Evolutionary conservation across 64 coral and sea anemone genomes (phyloP).

Genomic region (Pocillopora verrucosa): DNA sequence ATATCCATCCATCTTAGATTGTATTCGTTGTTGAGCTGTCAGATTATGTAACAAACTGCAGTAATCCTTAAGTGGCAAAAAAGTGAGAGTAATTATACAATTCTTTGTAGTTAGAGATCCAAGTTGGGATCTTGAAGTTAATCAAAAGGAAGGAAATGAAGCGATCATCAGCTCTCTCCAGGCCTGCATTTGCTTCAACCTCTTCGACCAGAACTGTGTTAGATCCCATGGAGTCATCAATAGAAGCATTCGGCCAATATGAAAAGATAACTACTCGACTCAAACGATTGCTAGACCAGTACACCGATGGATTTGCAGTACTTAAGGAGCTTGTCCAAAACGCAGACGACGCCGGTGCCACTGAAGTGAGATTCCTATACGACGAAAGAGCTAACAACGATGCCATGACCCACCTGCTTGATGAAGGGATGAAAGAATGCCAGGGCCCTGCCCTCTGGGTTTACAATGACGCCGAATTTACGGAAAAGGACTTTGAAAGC

Average conservation of each 20-base stretch:
- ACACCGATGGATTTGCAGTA: not conserved
- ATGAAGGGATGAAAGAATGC: not conserved
- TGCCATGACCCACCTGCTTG: not conserved
- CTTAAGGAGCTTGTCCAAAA: not conserved
- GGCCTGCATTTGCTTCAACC: no score
- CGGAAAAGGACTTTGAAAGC: constrained; percentile 84
- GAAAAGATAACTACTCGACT: constrained; percentile 4
- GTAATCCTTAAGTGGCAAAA: no score
- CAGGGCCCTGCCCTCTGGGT: constrained; percentile 63
- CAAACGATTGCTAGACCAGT: not conserved
- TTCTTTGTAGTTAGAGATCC: no score
- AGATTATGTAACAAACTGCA: no score
- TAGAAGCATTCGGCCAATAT: not conserved
- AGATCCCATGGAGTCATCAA: no score
- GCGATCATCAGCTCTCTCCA: no score
- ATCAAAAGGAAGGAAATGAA: no score
- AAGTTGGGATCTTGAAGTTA: no score
- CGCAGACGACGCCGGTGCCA: not conserved
- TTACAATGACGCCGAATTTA: constrained; percentile 62
- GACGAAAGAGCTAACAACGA: constrained; percentile 1
- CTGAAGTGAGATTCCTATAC: not conserved
- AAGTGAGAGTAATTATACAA: no score
- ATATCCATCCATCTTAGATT: no score
- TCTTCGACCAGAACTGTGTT: no score
- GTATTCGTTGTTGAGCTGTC: no score